These are phyloP conservation scores for Lepas anatifera DNA, from an alignment of 2,888 invertebrate species.

Conservation along the genomic window DNA sequence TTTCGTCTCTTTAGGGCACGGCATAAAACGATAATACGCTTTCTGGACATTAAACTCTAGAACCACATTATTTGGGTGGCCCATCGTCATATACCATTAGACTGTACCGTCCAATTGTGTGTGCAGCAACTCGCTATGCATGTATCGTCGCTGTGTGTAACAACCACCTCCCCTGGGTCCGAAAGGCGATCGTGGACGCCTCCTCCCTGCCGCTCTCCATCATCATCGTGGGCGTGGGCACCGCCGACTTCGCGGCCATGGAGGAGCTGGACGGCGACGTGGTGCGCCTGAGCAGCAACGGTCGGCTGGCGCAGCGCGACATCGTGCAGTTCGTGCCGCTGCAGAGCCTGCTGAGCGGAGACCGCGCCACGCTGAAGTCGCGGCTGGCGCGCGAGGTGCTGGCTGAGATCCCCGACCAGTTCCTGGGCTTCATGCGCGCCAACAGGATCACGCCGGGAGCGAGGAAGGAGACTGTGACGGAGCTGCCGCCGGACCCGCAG, in stretches of 20 bases:
- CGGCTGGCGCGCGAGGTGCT: slow-evolving; percentile 45
- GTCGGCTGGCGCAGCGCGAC: slow-evolving; percentile 41
- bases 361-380: slow-evolving; percentile 30
- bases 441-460: slow-evolving; percentile 38
- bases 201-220: slow-evolving; percentile 25
- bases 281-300: slow-evolving; percentile 32
- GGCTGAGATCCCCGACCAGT: slow-evolving; percentile 44
- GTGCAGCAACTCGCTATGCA: too few species aligned
- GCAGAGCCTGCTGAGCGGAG: slow-evolving; percentile 30
- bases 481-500: slow-evolving; percentile 31
- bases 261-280: slow-evolving; percentile 46
- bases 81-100: too few species aligned
- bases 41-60: too few species aligned
- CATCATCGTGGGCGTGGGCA: slow-evolving; percentile 26
- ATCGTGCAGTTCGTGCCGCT: slow-evolving; percentile 49
- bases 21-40: too few species aligned
- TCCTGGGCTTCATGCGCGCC: slow-evolving; percentile 38
- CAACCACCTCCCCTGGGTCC: too few species aligned
- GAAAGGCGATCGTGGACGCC: slow-evolving; percentile 26
- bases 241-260: slow-evolving; percentile 45
- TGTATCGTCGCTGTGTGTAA: too few species aligned
- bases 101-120: too few species aligned
- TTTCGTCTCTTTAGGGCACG: too few species aligned
- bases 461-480: slow-evolving; percentile 26
- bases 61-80: too few species aligned